Evolutionary conservation across 1,140 invertebrate species (phyloP).

Genomic region (Galleria mellonella): DNA sequence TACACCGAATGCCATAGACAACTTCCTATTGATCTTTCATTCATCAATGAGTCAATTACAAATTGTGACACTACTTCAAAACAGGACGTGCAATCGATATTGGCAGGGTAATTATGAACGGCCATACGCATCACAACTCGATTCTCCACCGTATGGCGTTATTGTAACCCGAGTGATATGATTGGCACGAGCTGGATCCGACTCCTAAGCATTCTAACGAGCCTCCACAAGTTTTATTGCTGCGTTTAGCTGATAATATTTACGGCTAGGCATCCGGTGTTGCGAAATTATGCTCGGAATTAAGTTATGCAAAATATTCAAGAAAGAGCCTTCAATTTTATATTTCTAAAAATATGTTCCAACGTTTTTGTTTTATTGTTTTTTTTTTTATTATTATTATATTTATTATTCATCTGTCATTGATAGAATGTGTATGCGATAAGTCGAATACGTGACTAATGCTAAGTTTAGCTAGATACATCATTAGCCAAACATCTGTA

Average conservation of each 20-base stretch:
- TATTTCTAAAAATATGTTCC: too few species aligned
- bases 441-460: too few species aligned
- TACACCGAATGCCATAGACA: too few species aligned
- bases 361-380: too few species aligned
- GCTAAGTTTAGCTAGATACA: too few species aligned
- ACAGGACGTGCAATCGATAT: conserved; percentile 19
- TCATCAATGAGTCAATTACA: too few species aligned
- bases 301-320: conserved; percentile 15
- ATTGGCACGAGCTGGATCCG: conserved; percentile 29
- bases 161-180: conserved; percentile 25
- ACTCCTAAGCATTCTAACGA: conserved; percentile 27
- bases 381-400: too few species aligned
- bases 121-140: conserved; percentile 21
- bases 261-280: conserved; percentile 17
- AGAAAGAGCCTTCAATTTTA: conserved; percentile 5
- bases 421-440: too few species aligned
- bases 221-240: conserved; percentile 19
- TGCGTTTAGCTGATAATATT: conserved; percentile 22
- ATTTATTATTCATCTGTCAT: too few species aligned
- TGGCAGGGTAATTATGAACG: neutral
- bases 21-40: too few species aligned
- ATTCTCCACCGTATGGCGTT: conserved; percentile 20
- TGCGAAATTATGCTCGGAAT: conserved; percentile 7
- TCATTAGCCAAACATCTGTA: too few species aligned
- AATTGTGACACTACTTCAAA: too few species aligned